These are phyloP conservation scores for Perizoma affinitatum DNA, from an alignment of 2,888 invertebrate genomes.

Conservation along the genomic window DNA sequence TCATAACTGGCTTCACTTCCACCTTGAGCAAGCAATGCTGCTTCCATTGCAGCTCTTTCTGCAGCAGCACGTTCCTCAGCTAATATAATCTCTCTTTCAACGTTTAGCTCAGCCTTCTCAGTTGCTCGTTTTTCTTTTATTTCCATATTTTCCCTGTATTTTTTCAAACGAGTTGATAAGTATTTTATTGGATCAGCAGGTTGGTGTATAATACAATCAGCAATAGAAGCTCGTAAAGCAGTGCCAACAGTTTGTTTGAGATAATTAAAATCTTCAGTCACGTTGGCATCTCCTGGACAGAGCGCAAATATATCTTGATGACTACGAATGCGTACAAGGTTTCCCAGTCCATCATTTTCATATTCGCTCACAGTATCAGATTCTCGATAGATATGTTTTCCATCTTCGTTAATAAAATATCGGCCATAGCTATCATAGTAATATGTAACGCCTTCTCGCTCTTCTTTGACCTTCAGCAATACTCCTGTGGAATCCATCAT, in stretches of 20 bases:
- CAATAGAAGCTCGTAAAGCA: slow-evolving; percentile 70
- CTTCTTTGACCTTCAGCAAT: slow-evolving; percentile 70
- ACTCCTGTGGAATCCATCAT: slow-evolving; percentile 72
- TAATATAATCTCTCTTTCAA: slow-evolving; percentile 61
- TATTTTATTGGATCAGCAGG: slow-evolving; percentile 75
- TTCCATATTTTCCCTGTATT: slow-evolving; percentile 71
- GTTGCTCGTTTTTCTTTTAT: slow-evolving; percentile 57
- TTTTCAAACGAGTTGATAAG: slow-evolving; percentile 61
- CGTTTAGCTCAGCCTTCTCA: slow-evolving; percentile 63
- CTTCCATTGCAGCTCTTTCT: slow-evolving; percentile 63
- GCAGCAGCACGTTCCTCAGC: slow-evolving; percentile 66
- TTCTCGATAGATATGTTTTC: slow-evolving; percentile 75
- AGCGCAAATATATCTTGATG: slow-evolving; percentile 63
- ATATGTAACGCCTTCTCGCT: slow-evolving; percentile 63
- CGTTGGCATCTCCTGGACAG: slow-evolving; percentile 69
- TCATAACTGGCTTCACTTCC: slow-evolving; percentile 75
- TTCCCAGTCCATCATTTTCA: slow-evolving; percentile 77
- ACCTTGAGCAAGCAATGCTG: slow-evolving; percentile 55
- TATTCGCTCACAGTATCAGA: slow-evolving; percentile 69
- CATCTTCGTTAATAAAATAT: slow-evolving; percentile 67
- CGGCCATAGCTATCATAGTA: slow-evolving; percentile 75
- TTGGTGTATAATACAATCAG: slow-evolving; percentile 68
- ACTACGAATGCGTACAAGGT: slow-evolving; percentile 73
- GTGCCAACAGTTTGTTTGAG: slow-evolving; percentile 67
- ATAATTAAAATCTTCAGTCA: slow-evolving; percentile 74